Evolutionary conservation across 2,888 invertebrate species (phyloP), one percentile per base, ranked within the genome.

Genomic region (Troides oblongomaculatus): DNA sequence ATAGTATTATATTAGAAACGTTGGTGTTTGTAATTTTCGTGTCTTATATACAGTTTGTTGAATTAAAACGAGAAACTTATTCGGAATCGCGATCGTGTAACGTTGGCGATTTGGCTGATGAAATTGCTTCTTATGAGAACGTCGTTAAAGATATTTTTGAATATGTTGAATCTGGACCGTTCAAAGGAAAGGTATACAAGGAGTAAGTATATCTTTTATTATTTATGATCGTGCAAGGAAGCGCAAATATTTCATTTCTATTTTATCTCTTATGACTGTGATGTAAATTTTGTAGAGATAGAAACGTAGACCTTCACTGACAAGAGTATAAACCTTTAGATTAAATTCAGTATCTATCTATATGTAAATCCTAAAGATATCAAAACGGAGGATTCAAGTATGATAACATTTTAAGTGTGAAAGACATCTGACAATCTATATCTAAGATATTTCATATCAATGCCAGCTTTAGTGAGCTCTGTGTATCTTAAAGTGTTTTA

Each of bases 111-210:
- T 77, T 89, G 61, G 81, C 81, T 0, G 77, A 89, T 1, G 95
- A 96, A 88, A 95, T 96, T 73, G 88, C 90, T 43, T 89, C 93
- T 23, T 95, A 95, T 78, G 84, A 92, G 58, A 79, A 85, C 1
- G 81, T 90, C 14, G 94, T 94, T 0, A 79, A 88, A 68, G 81
- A 82, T 75, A 94, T 95, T 76, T 83, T 94, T 64, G 84, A 93
- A 64, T 90, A 89, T 64, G 85, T 89, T 0, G 77, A 53, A 53
- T 53, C 83, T 62, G 95, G 94, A 2, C 84, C 88, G 0, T 94
- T 93, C 75, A 93, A 93, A 84, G 93, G 94, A 67, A 89, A 87
- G 77, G 94, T 94, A 0, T 95, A 94, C 82, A 78, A 92, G 30
- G 93, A 92, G 93, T 92, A 72, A 88, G 88, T 88, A 65, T 58